Percentiles rank a stretch among this genome's conserved stretches.
These are phyloP conservation scores for Cercopithecus mona DNA, from an alignment of 2,113 vertebrate species.

Conservation along the genomic window DNA sequence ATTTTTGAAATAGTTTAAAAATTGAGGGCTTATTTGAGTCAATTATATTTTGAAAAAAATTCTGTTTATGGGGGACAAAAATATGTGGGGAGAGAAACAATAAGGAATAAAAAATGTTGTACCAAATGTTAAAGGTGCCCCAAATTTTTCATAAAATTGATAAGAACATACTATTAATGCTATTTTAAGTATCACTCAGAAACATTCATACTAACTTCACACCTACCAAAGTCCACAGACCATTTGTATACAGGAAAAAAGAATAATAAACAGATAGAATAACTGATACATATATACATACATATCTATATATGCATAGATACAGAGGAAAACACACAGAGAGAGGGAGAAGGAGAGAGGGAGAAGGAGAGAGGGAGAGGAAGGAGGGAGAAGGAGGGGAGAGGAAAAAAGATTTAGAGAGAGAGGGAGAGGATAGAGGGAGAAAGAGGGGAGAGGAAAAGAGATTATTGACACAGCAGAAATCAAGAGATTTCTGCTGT, in stretches of 20 bases:
- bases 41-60: conserved; percentile 20
- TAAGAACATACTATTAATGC: conserved; percentile 37
- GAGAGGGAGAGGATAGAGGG: too few relatives aligned
- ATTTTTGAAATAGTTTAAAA: conserved; percentile 45
- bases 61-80: conserved; percentile 29
- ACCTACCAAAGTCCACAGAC: background rate
- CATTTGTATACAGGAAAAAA: background rate
- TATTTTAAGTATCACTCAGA: background rate
- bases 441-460: too few relatives aligned
- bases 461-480: too few relatives aligned
- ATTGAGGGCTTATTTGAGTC: background rate
- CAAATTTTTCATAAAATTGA: conserved; percentile 44
- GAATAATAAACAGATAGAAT: background rate
- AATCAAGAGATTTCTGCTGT: background rate
- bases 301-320: background rate
- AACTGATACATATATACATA: background rate
- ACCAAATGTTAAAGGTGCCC: conserved; percentile 11
- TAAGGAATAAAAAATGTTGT: background rate
- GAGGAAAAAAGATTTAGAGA: too few relatives aligned
- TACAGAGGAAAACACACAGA: background rate
- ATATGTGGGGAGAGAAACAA: conserved; percentile 17
- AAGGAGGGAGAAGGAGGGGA: too few relatives aligned
- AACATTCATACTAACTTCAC: background rate
- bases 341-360: background rate
- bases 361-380: background rate